Conservation (phyloP, 2,797 vertebrate genomes). For the Vireo griseus region DNA sequence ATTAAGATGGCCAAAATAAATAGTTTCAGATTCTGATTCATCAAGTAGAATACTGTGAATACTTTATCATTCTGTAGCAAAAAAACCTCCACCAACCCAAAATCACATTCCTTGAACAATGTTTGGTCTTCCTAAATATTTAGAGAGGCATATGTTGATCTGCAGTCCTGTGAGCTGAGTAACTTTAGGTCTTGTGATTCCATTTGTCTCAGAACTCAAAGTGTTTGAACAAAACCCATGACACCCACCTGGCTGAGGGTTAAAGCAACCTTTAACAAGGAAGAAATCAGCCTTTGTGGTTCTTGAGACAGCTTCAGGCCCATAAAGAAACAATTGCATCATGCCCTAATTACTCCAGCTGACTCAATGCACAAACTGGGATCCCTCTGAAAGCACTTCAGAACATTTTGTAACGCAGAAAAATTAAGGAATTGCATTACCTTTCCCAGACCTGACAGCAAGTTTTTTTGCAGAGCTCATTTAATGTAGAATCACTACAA, state of each 20-base stretch:
- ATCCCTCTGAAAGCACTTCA: background rate
- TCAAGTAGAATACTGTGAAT: background rate
- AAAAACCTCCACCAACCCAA: background rate
- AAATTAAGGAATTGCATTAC: constrained; percentile 20
- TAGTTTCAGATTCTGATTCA: background rate
- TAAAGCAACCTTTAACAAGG: background rate
- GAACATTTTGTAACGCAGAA: constrained; percentile 18
- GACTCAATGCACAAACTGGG: background rate
- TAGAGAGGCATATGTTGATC: background rate
- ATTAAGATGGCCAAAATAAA: constrained; percentile 24
- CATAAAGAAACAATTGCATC: constrained; percentile 23
- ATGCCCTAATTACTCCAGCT: constrained; percentile 11
- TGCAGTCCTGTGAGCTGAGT: background rate
- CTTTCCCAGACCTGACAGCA: background rate
- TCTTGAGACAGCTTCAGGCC: background rate
- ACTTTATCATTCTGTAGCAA: background rate
- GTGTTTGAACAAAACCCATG: background rate
- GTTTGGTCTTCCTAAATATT: background rate
- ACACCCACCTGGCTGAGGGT: background rate
- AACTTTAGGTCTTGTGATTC: background rate
- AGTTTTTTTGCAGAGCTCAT: background rate
- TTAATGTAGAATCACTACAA: background rate
- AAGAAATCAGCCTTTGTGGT: background rate
- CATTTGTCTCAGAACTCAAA: background rate
- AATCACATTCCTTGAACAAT: background rate